Conservation (phyloP, 2,797 vertebrate species). For the Gadopsis bispinosus region DNA sequence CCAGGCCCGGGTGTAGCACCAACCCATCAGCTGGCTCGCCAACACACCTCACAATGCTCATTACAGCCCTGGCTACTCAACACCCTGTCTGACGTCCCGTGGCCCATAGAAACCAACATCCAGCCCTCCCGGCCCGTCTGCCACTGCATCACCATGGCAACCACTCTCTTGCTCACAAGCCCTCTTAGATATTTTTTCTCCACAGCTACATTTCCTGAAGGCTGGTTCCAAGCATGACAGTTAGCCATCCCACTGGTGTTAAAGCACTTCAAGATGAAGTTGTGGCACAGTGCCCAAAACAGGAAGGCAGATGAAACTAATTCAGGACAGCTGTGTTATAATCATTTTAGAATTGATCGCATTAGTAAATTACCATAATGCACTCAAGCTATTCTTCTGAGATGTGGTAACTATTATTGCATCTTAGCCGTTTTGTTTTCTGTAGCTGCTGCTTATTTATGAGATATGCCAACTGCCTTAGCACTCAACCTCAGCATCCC, state of each 20-base stretch:
- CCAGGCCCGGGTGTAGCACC: neutral
- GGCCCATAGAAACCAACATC: constrained; percentile 65
- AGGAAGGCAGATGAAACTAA: constrained; percentile 33
- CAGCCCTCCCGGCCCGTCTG: constrained; percentile 63
- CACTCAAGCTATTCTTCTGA: constrained; percentile 56
- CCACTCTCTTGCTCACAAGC: constrained; percentile 61
- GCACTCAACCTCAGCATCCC: constrained; percentile 53
- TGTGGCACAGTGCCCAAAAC: constrained; percentile 35
- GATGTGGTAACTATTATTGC: constrained; percentile 57
- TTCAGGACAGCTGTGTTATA: constrained; percentile 56
- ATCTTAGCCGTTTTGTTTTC: constrained; percentile 60
- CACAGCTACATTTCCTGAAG: constrained; percentile 60
- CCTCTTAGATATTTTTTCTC: constrained; percentile 38
- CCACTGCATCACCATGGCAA: constrained; percentile 79
- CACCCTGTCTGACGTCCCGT: constrained; percentile 51
- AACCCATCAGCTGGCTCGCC: constrained; percentile 45
- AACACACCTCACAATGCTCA: constrained; percentile 49
- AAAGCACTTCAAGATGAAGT: constrained; percentile 48
- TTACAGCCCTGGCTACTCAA: constrained; percentile 51
- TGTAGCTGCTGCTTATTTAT: constrained; percentile 69
- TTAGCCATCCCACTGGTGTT: constrained; percentile 52
- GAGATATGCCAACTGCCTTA: constrained; percentile 59
- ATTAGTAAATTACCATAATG: constrained; percentile 75
- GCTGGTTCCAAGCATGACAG: constrained; percentile 60
- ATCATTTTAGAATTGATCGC: constrained; percentile 63